Conservation (phyloP, 1,140 invertebrate species). For the Wasmannia auropunctata region DNA sequence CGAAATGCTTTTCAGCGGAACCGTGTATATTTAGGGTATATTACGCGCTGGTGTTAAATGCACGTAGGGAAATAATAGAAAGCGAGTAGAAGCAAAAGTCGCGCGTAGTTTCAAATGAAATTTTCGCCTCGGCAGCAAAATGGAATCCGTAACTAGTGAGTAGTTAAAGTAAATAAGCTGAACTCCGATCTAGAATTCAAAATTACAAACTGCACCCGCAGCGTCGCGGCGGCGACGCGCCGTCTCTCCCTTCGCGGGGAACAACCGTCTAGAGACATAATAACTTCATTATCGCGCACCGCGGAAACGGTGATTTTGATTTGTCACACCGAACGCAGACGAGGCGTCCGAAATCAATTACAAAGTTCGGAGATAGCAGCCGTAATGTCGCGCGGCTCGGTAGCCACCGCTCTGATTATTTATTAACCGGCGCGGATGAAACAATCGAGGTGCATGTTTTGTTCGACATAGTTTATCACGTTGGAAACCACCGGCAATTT, state of each 20-base stretch:
- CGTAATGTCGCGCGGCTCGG: conserved; percentile 34
- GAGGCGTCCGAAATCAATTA: conserved; percentile 71
- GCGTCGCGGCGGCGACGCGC: background rate
- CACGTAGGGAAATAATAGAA: background rate
- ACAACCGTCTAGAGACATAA: conserved; percentile 59
- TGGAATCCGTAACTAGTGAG: conserved; percentile 60
- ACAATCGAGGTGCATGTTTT: conserved; percentile 22
- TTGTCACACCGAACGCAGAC: conserved; percentile 66
- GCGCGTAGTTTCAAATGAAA: conserved; percentile 35
- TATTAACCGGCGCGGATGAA: conserved; percentile 46
- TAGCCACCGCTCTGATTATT: conserved; percentile 65
- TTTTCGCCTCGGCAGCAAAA: conserved; percentile 27
- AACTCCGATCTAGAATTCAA: conserved; percentile 54
- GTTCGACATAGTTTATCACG: conserved; percentile 31
- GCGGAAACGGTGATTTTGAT: conserved; percentile 73
- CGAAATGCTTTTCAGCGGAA: background rate
- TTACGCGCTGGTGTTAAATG: conserved; percentile 23
- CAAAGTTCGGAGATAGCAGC: conserved; percentile 65
- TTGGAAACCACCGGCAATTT: conserved; percentile 23
- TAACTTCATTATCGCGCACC: conserved; percentile 70
- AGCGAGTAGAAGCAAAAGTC: background rate
- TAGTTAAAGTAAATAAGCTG: conserved; percentile 50
- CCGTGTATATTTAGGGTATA: background rate
- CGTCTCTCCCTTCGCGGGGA: conserved; percentile 17
- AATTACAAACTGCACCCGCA: conserved; percentile 33